These are phyloP conservation scores for Aelia acuminata DNA, from an alignment of 2,888 invertebrate species.

Conservation along the genomic window DNA sequence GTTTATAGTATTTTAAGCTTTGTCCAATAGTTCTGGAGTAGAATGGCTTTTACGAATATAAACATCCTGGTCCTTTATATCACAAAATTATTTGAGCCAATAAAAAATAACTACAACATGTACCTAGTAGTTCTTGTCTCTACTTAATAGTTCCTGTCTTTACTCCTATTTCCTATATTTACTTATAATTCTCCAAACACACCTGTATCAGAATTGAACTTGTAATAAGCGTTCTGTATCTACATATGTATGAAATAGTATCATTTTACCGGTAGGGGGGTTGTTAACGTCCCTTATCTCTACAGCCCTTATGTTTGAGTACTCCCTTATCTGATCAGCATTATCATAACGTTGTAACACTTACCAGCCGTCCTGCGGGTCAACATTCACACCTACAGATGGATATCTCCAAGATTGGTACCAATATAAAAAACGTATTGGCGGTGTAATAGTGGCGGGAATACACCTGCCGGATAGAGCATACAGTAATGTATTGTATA, in stretches of 20 bases:
- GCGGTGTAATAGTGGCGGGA: not conserved
- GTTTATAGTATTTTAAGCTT: too few relatives aligned
- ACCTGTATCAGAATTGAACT: not conserved
- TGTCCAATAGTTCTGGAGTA: too few relatives aligned
- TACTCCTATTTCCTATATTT: not conserved
- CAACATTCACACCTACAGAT: slow-evolving; percentile 17
- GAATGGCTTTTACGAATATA: not conserved
- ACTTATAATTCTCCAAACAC: not conserved
- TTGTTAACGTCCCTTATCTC: slow-evolving; percentile 15
- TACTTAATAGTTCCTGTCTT: not conserved
- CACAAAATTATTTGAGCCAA: not conserved
- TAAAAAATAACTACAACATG: not conserved
- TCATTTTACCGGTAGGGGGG: not conserved
- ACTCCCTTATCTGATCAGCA: not conserved
- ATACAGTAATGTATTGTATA: slow-evolving; percentile 48
- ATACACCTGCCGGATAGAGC: slow-evolving; percentile 25
- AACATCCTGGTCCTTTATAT: too few relatives aligned
- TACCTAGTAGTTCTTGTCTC: not conserved
- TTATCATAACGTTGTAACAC: slow-evolving; percentile 28
- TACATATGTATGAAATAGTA: slow-evolving; percentile 34
- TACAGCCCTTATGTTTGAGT: slow-evolving; percentile 26
- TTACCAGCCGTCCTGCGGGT: slow-evolving; percentile 6
- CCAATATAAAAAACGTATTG: slow-evolving; percentile 28
- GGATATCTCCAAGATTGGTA: slow-evolving; percentile 37
- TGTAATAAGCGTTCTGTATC: slow-evolving; percentile 11